phyloP scores from a whole-genome alignment of 2,797 vertebrate genomes.

The Falco cherrug region DNA sequence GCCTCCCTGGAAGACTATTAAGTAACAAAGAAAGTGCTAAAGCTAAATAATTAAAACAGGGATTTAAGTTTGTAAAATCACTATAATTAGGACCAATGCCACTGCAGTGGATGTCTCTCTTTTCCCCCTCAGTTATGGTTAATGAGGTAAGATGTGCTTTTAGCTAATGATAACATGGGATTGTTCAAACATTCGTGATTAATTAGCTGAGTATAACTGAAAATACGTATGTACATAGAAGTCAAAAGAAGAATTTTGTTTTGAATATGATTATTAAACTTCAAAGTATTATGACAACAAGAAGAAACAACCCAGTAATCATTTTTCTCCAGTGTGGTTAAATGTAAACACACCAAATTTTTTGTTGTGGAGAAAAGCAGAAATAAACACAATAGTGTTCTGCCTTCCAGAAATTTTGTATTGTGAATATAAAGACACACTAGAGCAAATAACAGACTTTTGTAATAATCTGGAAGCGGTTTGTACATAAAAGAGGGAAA shows the following conservation, averaged over 20 bases:
- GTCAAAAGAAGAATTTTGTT: background rate
- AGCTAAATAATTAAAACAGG: background rate
- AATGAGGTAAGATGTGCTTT: background rate
- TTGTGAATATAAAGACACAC: background rate
- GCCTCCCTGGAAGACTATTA: background rate
- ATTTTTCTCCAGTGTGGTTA: background rate
- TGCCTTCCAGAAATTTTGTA: background rate
- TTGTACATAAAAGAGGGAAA: rapidly evolving
- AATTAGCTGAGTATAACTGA: background rate
- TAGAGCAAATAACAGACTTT: background rate
- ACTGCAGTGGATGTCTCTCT: background rate
- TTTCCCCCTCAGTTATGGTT: background rate
- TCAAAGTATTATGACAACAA: background rate
- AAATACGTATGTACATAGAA: background rate
- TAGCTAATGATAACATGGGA: background rate
- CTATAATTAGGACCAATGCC: slow-evolving; percentile 3
- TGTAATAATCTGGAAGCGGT: background rate
- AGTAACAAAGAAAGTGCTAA: background rate
- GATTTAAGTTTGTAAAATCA: slow-evolving; percentile 3
- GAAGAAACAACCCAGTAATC: background rate
- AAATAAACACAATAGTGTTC: background rate
- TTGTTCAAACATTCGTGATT: background rate
- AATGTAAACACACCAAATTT: background rate
- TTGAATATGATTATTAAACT: background rate
- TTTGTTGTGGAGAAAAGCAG: background rate